These are phyloP conservation scores for Bellardia pandia DNA, from an alignment of 2,888 invertebrate genomes.

Conservation along the genomic window DNA sequence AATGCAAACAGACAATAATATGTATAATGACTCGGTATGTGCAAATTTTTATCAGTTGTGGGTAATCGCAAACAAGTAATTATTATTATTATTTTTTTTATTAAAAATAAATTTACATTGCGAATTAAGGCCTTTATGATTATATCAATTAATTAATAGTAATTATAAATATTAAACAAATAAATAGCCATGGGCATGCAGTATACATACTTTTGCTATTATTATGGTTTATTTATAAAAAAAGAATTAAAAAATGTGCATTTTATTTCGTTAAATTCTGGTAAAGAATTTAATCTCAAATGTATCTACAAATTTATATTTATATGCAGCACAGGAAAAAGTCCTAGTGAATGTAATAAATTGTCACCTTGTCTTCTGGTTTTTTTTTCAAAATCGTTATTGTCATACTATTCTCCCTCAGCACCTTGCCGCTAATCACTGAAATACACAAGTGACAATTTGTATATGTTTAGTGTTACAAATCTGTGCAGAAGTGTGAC, in stretches of 20 bases:
- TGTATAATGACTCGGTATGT: not conserved
- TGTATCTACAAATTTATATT: too few relatives aligned
- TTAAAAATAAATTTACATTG: not conserved
- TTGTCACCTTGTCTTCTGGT: not conserved
- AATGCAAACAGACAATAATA: not conserved
- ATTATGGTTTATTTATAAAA: too few relatives aligned
- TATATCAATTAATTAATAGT: conserved; percentile 1
- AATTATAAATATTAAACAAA: not conserved
- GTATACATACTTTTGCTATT: too few relatives aligned
- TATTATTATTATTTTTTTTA: conserved; percentile 5
- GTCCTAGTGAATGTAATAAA: not conserved
- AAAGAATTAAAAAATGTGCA: too few relatives aligned
- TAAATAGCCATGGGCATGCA: not conserved
- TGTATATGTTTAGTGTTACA: conserved; percentile 53
- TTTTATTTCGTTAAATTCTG: too few relatives aligned
- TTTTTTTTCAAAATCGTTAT: not conserved
- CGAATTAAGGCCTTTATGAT: not conserved
- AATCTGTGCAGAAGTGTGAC: conserved; percentile 59
- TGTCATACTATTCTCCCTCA: not conserved
- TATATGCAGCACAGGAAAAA: not conserved
- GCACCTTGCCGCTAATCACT: not conserved
- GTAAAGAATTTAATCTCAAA: not conserved
- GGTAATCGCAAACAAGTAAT: not conserved
- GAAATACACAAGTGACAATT: conserved; percentile 58
- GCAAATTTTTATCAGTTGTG: not conserved